A percentile compares a stretch with the other conserved stretches of the same genome.
Conservation (phyloP, 1,140 invertebrate species). For the Drosophila repletoides region DNA sequence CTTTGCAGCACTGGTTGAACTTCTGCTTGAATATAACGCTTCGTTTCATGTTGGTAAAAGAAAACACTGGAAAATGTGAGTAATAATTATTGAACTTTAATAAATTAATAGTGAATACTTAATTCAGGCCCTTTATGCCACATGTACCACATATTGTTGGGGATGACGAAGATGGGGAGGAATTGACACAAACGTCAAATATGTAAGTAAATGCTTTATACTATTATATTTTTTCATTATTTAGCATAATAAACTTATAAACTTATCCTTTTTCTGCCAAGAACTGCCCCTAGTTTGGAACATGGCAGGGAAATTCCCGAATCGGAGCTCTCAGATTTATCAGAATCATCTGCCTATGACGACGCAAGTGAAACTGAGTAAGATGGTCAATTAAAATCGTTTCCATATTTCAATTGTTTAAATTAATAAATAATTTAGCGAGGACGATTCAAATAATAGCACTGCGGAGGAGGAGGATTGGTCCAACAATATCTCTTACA, state of each 20-base stretch:
- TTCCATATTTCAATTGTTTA: not conserved
- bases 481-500: slow-evolving; percentile 37
- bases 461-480: slow-evolving; percentile 33
- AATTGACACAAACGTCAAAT: not conserved
- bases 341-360: not conserved
- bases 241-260: no score
- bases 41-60: not conserved
- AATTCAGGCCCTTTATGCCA: slow-evolving; percentile 26
- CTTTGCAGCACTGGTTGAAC: not conserved
- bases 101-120: not conserved
- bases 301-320: not conserved
- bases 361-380: not conserved
- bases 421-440: not conserved
- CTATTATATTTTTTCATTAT: not conserved
- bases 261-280: no score
- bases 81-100: not conserved
- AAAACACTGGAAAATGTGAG: slow-evolving; percentile 4
- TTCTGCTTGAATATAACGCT: slow-evolving; percentile 6
- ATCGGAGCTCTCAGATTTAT: not conserved
- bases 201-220: not conserved
- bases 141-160: slow-evolving; percentile 48
- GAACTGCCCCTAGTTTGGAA: not conserved
- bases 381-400: not conserved
- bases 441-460: not conserved
- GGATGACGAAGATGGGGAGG: slow-evolving; percentile 35